phyloP scores from a whole-genome alignment of 2,113 vertebrate genomes.

The Glaucidium brasilianum region DNA sequence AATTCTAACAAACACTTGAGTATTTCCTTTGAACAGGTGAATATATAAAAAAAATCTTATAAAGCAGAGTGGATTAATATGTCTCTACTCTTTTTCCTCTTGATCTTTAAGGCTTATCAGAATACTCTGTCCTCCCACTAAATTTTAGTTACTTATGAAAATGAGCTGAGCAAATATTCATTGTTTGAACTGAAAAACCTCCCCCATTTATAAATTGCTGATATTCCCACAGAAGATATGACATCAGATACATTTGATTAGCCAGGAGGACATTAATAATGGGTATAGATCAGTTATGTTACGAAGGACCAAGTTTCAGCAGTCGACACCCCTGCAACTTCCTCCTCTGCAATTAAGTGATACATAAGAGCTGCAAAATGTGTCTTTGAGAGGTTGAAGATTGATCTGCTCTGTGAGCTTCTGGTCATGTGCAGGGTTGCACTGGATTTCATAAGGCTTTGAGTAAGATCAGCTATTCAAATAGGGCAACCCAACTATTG shows the following conservation, averaged over 20 bases:
- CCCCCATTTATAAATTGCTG: not conserved
- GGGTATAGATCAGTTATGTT: not conserved
- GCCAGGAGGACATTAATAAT: not conserved
- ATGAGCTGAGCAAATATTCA: not conserved
- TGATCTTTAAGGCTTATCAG: constrained; percentile 25
- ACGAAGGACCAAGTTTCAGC: not conserved
- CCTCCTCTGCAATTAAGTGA: not conserved
- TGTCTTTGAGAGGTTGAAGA: not conserved
- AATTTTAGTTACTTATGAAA: not conserved
- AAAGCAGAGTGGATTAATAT: not conserved
- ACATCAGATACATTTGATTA: not conserved
- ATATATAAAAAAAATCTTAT: not conserved
- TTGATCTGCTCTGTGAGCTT: not conserved
- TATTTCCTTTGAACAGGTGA: not conserved
- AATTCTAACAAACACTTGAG: not conserved
- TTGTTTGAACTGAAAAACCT: not conserved
- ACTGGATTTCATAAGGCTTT: not conserved
- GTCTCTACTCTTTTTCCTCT: not conserved
- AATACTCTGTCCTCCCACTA: not conserved
- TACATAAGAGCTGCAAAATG: not conserved
- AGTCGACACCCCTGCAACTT: not conserved
- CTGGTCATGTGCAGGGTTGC: not conserved
- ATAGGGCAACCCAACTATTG: not conserved
- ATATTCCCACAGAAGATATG: not conserved
- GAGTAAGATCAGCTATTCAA: not conserved